Base-by-base conservation (phyloP, 2,797 vertebrate genomes). In the Sitta carolinensis region DNA sequence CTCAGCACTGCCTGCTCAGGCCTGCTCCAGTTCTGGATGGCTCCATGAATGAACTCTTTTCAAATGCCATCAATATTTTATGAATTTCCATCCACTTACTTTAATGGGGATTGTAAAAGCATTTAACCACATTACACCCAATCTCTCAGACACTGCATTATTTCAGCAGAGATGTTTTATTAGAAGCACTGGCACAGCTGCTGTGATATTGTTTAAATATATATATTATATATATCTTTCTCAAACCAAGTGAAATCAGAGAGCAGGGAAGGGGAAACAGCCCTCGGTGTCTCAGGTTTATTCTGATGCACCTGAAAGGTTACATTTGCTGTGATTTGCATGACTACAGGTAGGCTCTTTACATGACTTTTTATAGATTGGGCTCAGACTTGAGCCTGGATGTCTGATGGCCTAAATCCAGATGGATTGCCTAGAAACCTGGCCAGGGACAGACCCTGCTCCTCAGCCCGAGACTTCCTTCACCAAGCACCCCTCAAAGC, bases 61-160 rank as follows among this genome's bases (percentile, higher is more conserved):
- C 97, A 97, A 97, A 97, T 79, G 95, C 96, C 96, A 97, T 98
- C 97, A 98, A 97, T 98, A 97, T 98, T 98, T 98, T 98, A 98
- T 98, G 97, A 96, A 98, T 98, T 97, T 97, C 96, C 96, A 97
- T 98, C 97, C 94, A 98, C 97, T 98, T 97, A 96, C 88, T 98
- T 98, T 98, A 98, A 98, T 98, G 95, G 97, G 94, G 95, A 97
- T 97, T 97, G 95, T 98, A 98, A 98, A 98, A 98, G 97, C 97
- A 97, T 98, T 98, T 98, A 98, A 97, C 97, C 97, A 95, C 97
- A 98, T 97, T 98, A 98, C 78, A 97, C 95, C 96, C 95, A 92
- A 77, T 97, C 95, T 97, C 94, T 97, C 94, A 95, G 93, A 90
- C 96, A 93, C 93, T 96, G 94, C 97, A 96, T 98, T 97, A 97